Conservation (phyloP, 1,140 invertebrate species). For the Habropoda laboriosa region DNA sequence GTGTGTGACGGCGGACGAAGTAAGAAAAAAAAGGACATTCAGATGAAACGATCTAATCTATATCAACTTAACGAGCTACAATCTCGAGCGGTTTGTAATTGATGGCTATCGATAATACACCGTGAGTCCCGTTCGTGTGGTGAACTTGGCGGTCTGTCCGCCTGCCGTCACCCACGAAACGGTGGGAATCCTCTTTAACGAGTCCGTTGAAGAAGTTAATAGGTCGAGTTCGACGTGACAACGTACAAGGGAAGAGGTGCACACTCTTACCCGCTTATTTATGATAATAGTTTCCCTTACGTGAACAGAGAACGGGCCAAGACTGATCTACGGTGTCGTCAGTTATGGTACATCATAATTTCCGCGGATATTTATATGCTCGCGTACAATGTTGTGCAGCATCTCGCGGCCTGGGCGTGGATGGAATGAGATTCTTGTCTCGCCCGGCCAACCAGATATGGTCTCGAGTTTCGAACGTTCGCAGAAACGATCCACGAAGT, state of each 20-base stretch:
- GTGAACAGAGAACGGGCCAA: slow-evolving; percentile 25
- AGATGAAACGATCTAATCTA: slow-evolving; percentile 67
- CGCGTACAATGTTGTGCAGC: slow-evolving; percentile 52
- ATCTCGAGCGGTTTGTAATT: slow-evolving; percentile 68
- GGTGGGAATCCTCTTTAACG: slow-evolving; percentile 74
- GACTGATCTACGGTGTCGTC: slow-evolving; percentile 63
- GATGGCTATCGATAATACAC: slow-evolving; percentile 73
- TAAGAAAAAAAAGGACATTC: not conserved
- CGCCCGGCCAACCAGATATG: slow-evolving; percentile 45
- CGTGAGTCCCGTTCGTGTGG: slow-evolving; percentile 8
- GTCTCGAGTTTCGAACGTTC: slow-evolving; percentile 64
- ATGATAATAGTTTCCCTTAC: slow-evolving; percentile 51
- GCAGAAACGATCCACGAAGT: slow-evolving; percentile 45
- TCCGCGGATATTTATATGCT: slow-evolving; percentile 54
- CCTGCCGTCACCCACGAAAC: slow-evolving; percentile 71
- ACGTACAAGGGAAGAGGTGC: slow-evolving; percentile 29
- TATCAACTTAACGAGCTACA: slow-evolving; percentile 70
- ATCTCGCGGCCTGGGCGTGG: slow-evolving; percentile 52
- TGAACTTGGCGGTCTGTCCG: slow-evolving; percentile 22
- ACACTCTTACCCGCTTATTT: slow-evolving; percentile 49
- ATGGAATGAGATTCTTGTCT: slow-evolving; percentile 62
- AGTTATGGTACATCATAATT: slow-evolving; percentile 66
- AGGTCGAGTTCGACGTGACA: slow-evolving; percentile 64
- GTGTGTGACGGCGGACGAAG: slow-evolving; percentile 18
- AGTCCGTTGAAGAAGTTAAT: slow-evolving; percentile 73